phyloP scores from a whole-genome alignment of 2,113 vertebrate genomes.

The Dendropsophus ebraccatus region DNA sequence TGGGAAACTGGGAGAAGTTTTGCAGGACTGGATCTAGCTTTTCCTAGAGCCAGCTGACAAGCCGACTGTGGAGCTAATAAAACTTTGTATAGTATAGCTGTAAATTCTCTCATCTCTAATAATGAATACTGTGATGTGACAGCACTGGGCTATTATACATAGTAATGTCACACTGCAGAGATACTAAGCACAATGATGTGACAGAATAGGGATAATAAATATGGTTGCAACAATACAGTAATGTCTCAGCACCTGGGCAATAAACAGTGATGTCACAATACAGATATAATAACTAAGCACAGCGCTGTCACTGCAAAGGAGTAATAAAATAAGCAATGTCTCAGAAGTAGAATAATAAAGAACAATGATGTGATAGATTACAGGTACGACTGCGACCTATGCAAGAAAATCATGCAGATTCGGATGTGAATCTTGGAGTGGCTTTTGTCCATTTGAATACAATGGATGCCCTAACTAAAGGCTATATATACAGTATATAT shows the following conservation, averaged over 20 bases:
- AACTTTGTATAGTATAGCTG: too few relatives aligned
- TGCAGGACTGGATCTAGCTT: too few relatives aligned
- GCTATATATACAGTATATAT: too few relatives aligned
- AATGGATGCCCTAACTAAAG: too few relatives aligned
- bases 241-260: neutral
- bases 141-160: neutral
- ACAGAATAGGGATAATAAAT: neutral
- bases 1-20: too few relatives aligned
- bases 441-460: too few relatives aligned
- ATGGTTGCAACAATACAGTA: neutral
- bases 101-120: too few relatives aligned
- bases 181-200: neutral
- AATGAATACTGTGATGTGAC: neutral
- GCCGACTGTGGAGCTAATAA: too few relatives aligned
- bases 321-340: neutral
- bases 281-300: neutral
- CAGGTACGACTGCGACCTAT: too few relatives aligned
- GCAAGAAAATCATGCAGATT: too few relatives aligned
- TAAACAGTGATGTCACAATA: conserved; percentile 1
- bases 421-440: too few relatives aligned
- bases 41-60: too few relatives aligned
- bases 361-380: neutral
- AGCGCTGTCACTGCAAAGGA: neutral
- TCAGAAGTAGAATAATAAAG: neutral
- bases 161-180: neutral